Evolutionary conservation across 2,888 invertebrate species (phyloP), one percentile per base, ranked within the genome.

Genomic region (Autographa pulchrina): DNA sequence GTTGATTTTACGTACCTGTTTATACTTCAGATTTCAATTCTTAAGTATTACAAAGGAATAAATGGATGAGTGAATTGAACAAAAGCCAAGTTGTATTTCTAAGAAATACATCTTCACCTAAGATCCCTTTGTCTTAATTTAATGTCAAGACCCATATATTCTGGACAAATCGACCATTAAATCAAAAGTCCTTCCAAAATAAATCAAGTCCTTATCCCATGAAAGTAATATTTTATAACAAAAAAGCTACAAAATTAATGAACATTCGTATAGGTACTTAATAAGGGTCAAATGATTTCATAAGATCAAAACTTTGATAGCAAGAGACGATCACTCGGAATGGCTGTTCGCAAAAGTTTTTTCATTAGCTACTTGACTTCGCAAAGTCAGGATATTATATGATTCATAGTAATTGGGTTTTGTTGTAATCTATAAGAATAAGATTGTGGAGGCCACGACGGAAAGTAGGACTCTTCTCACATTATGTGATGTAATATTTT

Each of bases 361-460:
- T 85, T 85, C 85, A 85, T 85, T 85, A 85, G 79, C 81, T 68
- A 59, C 75, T 75, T 59, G 68, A 73, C 67, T 84, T 81, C 35
- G 72, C 63, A 25, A 71, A 82, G 74, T 77, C 79, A 77, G 71
- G 75, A 74, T 78, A 80, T 80, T 81, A 68, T 85, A 83, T 83
- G 83, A 83, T 80, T 84, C 80, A 82, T 81, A 77, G 80, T 82
- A 75, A 85, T 83, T 86, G 82, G 68, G 65, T 81, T 85, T 69
- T 76, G 74, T 80, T 78, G 74, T 83, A 77, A 82, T 82, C 75
- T 73, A 68, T 77, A 75, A 35, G 65, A 72, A 74, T 65, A 62
- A 72, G 66, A 68, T 77, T 75, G 63, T 77, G 64, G 78, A 78
- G 31, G 41, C 69, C 72, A 71, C 71, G 72, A 78, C 35, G 65